Base-by-base conservation (phyloP, 2,797 vertebrate species). In the Chelmon rostratus region DNA sequence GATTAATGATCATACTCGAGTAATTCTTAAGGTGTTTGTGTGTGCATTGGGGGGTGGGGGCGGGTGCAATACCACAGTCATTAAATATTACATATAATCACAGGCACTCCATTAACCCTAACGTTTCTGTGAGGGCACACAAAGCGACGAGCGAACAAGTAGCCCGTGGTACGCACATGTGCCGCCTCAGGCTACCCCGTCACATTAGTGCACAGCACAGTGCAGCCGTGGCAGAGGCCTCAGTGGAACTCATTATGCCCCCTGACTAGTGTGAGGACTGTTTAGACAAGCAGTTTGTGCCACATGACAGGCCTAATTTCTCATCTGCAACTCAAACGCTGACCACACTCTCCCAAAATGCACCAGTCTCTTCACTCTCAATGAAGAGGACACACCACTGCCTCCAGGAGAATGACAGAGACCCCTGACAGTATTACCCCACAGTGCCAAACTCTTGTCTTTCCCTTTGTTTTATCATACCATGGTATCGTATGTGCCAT, bases 211-310 rank as follows among this genome's bases (percentile, higher is more conserved):
- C 57, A 61, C 37, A 69, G 76, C 58, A 70, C 56, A 44, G 25
- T 73, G 75, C 64, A 56, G 56, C 35, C 6, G 77, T 76, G 70
- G 71, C 73, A 71, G 49, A 61, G 62, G 76, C 77, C 87, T 84
- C 86, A 21, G 68, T 73, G 90, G 86, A 87, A 42, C 75, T 91
- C 86, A 88, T 92, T 92, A 90, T 76, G 59, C 40, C 62, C 61
- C 28, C 78, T 47, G 68, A 85, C 69, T 73, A 69, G 78, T 73
- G 58, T 79, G 71, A 28, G 23, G 68, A 82, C 85, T 86, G 79
- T 92, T 94, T 88, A 88, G 89, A 92, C 86, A 86, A 83, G 87
- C 78, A 86, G 86, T 89, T 82, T 86, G 84, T 81, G 81, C 80
- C 67, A 83, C 79, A 83, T 89, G 86, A 92, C 91, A 83, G 81